phyloP scores from a whole-genome alignment of 2,797 vertebrate species.

The Cirrhinus mrigala region DNA sequence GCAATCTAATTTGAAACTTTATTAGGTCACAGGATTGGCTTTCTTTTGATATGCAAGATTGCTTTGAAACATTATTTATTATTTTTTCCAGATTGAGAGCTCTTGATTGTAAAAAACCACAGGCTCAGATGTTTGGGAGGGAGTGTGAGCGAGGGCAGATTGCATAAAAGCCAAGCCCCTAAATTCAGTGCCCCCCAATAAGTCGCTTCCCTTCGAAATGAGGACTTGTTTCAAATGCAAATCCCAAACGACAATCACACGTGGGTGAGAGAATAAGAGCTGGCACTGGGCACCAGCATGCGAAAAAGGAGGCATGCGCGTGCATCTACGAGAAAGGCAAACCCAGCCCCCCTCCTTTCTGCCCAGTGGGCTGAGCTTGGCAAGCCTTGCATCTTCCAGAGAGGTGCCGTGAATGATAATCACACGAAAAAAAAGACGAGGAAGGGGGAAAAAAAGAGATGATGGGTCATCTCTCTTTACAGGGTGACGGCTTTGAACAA shows the following conservation, averaged over 20 bases:
- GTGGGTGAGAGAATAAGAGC: constrained; percentile 60
- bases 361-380: constrained; percentile 69
- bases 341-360: constrained; percentile 60
- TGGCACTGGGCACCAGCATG: constrained; percentile 56
- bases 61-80: not conserved
- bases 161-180: constrained; percentile 41
- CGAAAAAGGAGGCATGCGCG: constrained; percentile 53
- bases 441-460: constrained; percentile 58
- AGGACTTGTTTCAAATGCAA: constrained; percentile 61
- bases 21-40: not conserved
- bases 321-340: constrained; percentile 40
- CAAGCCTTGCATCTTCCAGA: constrained; percentile 72
- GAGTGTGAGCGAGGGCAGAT: constrained; percentile 5
- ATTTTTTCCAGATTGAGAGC: not conserved
- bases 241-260: constrained; percentile 59
- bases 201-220: constrained; percentile 55
- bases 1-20: not conserved
- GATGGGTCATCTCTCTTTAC: constrained; percentile 82
- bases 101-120: constrained; percentile 3
- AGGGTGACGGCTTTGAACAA: constrained; percentile 92
- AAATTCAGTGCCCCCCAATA: constrained; percentile 43
- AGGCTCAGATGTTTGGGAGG: constrained; percentile 27
- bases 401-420: constrained; percentile 61
- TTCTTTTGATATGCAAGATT: not conserved
- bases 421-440: constrained; percentile 58